These are phyloP conservation scores for Montipora cactus DNA, from an alignment of 64 coral and sea anemone species.

Conservation along the genomic window DNA sequence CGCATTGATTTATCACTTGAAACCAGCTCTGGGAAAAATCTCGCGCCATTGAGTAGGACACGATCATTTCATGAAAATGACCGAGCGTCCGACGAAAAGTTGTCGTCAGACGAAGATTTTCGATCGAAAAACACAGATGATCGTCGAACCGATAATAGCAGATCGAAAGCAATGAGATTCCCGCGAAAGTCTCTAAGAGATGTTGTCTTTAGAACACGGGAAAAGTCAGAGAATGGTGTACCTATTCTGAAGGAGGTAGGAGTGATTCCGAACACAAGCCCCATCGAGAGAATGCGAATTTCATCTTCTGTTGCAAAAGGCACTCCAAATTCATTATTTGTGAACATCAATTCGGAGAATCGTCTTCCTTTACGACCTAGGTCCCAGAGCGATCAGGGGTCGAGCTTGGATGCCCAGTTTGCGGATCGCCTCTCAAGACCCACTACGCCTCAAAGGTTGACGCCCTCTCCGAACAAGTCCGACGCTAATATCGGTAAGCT, in stretches of 20 bases:
- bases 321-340: background rate
- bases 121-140: background rate
- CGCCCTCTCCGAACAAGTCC: background rate
- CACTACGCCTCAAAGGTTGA: background rate
- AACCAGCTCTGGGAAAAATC: background rate
- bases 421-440: background rate
- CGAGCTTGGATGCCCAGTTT: background rate
- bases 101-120: background rate
- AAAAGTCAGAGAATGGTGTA: background rate
- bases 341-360: background rate
- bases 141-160: background rate
- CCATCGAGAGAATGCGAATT: background rate
- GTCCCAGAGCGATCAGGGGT: no score
- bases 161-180: background rate
- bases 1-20: conserved; percentile 26
- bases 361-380: background rate
- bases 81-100: background rate
- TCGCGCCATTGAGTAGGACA: background rate
- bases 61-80: background rate
- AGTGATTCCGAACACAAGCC: background rate
- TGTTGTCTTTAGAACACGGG: background rate
- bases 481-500: background rate
- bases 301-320: background rate
- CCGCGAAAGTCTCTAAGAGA: background rate
- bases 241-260: conserved; percentile 1